Percentiles rank a stretch among this genome's conserved stretches.
Conservation (phyloP, 2,113 vertebrate genomes). For the Festucalex cinctus region DNA sequence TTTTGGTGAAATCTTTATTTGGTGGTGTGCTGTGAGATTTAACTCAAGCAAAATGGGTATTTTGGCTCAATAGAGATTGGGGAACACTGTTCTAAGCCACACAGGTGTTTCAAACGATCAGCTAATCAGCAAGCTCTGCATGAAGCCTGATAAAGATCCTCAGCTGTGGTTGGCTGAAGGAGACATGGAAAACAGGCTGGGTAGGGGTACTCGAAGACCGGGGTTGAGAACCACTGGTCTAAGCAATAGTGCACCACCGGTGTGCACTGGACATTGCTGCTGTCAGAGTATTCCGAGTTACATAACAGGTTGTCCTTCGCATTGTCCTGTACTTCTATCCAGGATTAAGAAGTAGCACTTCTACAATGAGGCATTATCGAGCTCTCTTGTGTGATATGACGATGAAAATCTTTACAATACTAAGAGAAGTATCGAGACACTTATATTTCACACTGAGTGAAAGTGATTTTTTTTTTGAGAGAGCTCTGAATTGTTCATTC, state of each 20-base stretch:
- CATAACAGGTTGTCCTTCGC: conserved; percentile 44
- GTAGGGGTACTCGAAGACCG: no score
- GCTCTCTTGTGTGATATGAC: not conserved
- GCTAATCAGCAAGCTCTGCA: no score
- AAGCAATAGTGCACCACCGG: conserved; percentile 13
- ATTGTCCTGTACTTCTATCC: conserved; percentile 26
- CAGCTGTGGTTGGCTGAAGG: no score
- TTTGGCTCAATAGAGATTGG: not conserved
- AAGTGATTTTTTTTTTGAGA: no score
- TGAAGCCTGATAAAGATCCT: no score
- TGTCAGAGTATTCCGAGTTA: conserved; percentile 37
- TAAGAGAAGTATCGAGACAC: no score
- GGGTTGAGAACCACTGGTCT: no score
- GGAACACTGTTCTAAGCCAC: not conserved
- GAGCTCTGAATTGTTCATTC: no score
- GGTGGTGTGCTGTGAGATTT: not conserved
- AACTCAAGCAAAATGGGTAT: not conserved
- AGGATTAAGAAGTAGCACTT: conserved; percentile 7
- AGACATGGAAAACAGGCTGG: no score
- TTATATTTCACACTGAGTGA: no score
- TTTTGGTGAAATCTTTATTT: not conserved
- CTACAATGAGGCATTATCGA: not conserved
- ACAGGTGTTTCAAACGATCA: no score
- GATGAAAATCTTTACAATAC: not conserved
- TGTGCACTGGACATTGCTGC: conserved; percentile 11